Conservation (phyloP, 2,113 vertebrate genomes). For the Crotalus helleri region DNA sequence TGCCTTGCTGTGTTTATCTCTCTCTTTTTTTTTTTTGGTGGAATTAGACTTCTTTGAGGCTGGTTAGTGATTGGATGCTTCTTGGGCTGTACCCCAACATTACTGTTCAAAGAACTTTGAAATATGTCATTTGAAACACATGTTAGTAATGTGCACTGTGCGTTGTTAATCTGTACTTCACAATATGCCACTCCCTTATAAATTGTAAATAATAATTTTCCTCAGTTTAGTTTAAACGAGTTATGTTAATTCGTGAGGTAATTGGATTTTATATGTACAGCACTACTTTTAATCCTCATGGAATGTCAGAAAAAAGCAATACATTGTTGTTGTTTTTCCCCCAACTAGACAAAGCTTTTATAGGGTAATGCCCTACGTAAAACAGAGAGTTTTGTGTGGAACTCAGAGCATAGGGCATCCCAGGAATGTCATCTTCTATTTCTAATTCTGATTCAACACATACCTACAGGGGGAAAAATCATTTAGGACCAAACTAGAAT, state of each 20-base stretch:
- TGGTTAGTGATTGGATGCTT: neutral
- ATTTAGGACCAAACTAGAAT: neutral
- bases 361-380: neutral
- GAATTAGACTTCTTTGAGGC: neutral
- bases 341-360: neutral
- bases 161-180: neutral
- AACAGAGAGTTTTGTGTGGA: neutral
- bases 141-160: neutral
- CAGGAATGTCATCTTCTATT: neutral
- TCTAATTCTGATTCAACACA: neutral
- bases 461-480: neutral
- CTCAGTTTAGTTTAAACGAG: neutral
- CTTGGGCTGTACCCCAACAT: neutral
- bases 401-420: neutral
- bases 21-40: neutral
- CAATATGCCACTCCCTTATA: neutral
- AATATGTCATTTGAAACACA: neutral
- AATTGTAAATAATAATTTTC: neutral
- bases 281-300: neutral
- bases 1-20: neutral
- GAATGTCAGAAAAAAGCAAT: neutral
- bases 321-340: neutral
- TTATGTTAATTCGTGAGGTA: neutral
- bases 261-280: neutral
- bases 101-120: neutral